Percentiles rank a stretch among this genome's conserved stretches.
Evolutionary conservation across 1,140 invertebrate species (phyloP).

Genomic region (Drosophila guanche): DNA sequence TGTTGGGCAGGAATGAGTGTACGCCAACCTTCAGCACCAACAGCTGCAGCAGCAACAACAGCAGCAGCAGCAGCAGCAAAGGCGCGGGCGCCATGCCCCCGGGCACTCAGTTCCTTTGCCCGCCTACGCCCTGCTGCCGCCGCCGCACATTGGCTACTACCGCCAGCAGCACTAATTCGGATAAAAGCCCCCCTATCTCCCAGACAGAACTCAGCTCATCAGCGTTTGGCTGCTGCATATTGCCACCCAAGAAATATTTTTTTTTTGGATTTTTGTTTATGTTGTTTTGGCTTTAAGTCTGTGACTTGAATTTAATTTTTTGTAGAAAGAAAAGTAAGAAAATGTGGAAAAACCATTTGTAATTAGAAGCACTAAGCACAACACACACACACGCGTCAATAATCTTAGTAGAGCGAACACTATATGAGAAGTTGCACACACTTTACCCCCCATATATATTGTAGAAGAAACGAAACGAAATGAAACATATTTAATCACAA

Average conservation of each 20-base stretch:
- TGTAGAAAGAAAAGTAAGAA: constrained; percentile 22
- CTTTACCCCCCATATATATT: no score
- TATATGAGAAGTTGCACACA: no score
- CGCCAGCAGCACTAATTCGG: constrained; percentile 49
- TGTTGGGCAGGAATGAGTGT: constrained; percentile 75
- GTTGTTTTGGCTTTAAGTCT: constrained; percentile 33
- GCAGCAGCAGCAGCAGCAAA: constrained; percentile 39
- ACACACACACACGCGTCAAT: constrained; percentile 4
- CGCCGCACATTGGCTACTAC: constrained; percentile 68
- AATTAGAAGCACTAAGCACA: constrained; percentile 32
- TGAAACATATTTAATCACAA: constrained; percentile 17
- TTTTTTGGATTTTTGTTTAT: constrained; percentile 16
- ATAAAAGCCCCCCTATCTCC: neutral
- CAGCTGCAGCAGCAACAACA: constrained; percentile 25
- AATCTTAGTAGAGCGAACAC: no score
- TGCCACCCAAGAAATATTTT: neutral
- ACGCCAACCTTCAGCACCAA: constrained; percentile 54
- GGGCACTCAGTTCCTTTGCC: constrained; percentile 21
- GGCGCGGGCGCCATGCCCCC: constrained; percentile 28
- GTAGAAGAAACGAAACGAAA: no score
- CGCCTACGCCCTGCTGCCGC: constrained; percentile 56
- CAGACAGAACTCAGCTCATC: constrained; percentile 34
- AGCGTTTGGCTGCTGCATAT: constrained; percentile 9
- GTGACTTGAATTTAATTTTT: constrained; percentile 44
- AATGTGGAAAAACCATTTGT: constrained; percentile 27